Evolutionary conservation across 1,140 invertebrate species (phyloP).

Genomic region (Monochamus saltuarius): DNA sequence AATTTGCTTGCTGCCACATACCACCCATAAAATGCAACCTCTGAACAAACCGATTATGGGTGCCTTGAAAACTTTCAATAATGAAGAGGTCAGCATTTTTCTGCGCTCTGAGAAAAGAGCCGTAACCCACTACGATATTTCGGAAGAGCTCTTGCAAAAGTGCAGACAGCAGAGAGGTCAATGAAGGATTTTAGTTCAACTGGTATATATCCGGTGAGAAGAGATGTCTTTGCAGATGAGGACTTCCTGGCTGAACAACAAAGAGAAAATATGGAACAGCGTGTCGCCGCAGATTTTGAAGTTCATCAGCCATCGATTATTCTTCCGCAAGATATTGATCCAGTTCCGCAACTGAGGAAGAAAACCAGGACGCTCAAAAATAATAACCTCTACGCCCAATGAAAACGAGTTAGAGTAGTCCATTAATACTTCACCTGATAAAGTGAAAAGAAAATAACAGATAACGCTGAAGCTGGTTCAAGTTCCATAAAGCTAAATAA

Average conservation of each 20-base stretch:
- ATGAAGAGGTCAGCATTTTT: slow-evolving; percentile 26
- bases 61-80: slow-evolving; percentile 34
- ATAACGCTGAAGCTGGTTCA: too few species aligned
- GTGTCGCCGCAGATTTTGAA: not conserved
- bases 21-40: slow-evolving; percentile 48
- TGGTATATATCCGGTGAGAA: slow-evolving; percentile 23
- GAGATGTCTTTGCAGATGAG: slow-evolving; percentile 23
- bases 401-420: slow-evolving; percentile 1
- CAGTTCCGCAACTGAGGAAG: not conserved
- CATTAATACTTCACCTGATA: too few species aligned
- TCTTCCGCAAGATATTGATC: slow-evolving; percentile 8
- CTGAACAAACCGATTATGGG: slow-evolving; percentile 43
- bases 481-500: too few species aligned
- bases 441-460: too few species aligned
- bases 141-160: slow-evolving; percentile 23
- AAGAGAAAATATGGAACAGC: not conserved
- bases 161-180: slow-evolving; percentile 16
- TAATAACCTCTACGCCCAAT: slow-evolving; percentile 18
- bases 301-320: not conserved
- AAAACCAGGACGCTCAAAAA: slow-evolving; percentile 21
- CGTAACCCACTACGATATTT: slow-evolving; percentile 18
- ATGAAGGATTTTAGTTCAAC: slow-evolving; percentile 35
- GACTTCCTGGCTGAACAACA: slow-evolving; percentile 25
- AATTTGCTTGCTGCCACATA: slow-evolving; percentile 45
- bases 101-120: slow-evolving; percentile 17